Evolutionary conservation across 2,888 invertebrate genomes (phyloP).

Genomic region (Drosophila affinis): DNA sequence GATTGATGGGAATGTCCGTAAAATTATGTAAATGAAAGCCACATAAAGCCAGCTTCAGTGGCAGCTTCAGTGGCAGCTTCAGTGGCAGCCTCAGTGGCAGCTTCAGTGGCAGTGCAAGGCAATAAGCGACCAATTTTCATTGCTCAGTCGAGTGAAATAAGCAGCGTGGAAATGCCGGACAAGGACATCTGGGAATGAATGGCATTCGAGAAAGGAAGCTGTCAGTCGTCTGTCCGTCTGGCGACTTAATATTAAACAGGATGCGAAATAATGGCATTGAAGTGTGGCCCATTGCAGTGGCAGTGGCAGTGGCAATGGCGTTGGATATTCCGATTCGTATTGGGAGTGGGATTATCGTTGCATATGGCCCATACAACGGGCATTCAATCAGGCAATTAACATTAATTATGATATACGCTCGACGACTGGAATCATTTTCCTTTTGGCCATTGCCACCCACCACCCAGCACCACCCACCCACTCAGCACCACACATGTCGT

Average conservation of each 20-base stretch:
- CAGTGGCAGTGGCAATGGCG: background rate
- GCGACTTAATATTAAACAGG: constrained; percentile 24
- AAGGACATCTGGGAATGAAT: constrained; percentile 7
- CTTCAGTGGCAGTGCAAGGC: background rate
- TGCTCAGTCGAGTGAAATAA: background rate
- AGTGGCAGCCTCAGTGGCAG: background rate
- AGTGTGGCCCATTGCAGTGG: constrained; percentile 1
- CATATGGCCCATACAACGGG: constrained; percentile 22
- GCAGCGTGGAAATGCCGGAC: background rate
- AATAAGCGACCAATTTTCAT: background rate
- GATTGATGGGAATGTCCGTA: constrained; percentile 1
- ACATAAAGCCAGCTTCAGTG: background rate
- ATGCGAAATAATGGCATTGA: constrained; percentile 15
- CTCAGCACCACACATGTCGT: constrained; percentile 18
- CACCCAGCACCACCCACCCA: no score
- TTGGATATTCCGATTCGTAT: constrained; percentile 18
- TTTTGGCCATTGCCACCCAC: constrained; percentile 4
- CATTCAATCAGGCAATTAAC: constrained; percentile 77
- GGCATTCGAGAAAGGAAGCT: background rate
- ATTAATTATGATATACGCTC: constrained; percentile 67
- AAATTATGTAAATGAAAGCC: constrained; percentile 1
- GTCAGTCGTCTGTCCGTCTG: constrained; percentile 12
- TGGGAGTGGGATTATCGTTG: background rate
- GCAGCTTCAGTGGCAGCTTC: background rate
- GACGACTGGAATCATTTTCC: constrained; percentile 27